Conservation (phyloP, 1,140 invertebrate species). For the Ceratoteleas bidentatus region DNA sequence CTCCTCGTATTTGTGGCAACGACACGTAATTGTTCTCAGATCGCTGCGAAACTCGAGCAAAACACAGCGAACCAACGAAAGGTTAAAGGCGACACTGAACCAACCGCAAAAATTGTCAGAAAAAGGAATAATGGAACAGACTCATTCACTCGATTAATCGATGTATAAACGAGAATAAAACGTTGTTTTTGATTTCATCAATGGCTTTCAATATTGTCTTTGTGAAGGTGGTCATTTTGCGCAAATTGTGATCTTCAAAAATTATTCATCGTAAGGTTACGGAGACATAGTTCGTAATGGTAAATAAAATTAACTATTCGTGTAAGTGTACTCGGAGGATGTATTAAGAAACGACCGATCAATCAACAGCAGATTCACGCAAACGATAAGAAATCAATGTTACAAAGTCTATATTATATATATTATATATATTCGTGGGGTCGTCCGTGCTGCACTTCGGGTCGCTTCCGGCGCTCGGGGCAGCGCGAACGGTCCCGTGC, state of each 20-base stretch:
- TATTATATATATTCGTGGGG: constrained; percentile 34
- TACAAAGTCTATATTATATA: constrained; percentile 64
- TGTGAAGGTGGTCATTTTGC: constrained; percentile 71
- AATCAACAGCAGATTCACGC: constrained; percentile 52
- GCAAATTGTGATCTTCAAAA: constrained; percentile 69
- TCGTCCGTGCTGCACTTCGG: background rate
- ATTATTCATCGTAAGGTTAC: constrained; percentile 58
- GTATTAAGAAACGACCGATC: constrained; percentile 57
- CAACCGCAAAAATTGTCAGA: too few relatives aligned
- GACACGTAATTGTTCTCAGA: constrained; percentile 28
- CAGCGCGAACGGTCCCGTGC: constrained; percentile 12
- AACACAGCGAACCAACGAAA: background rate
- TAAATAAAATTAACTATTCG: constrained; percentile 63
- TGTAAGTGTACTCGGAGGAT: constrained; percentile 67
- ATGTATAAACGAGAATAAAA: constrained; percentile 59
- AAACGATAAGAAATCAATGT: constrained; percentile 66
- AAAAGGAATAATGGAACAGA: constrained; percentile 18
- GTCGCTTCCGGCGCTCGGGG: too few relatives aligned
- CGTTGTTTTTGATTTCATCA: constrained; percentile 60
- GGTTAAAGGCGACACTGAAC: constrained; percentile 9
- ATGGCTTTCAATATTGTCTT: constrained; percentile 72
- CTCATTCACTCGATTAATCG: constrained; percentile 42
- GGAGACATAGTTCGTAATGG: constrained; percentile 65
- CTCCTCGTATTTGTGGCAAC: constrained; percentile 41
- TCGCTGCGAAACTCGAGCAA: constrained; percentile 27